These are phyloP conservation scores for Rhagonycha fulva DNA, from an alignment of 2,888 invertebrate species.

Conservation along the genomic window DNA sequence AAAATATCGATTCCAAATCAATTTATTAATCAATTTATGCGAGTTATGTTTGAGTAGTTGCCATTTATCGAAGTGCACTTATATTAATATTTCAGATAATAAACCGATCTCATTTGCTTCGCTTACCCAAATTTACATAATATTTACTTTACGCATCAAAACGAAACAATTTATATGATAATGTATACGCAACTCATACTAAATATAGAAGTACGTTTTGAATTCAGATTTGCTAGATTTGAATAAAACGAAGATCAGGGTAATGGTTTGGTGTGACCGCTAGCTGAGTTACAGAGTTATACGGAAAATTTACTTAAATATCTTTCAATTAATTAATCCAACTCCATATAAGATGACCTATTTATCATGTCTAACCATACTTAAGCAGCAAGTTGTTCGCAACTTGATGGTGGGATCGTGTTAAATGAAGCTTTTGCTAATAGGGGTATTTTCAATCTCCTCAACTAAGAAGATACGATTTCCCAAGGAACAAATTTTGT, in stretches of 20 bases:
- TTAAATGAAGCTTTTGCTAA: too few relatives aligned
- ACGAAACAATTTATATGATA: slow-evolving; percentile 35
- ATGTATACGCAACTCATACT: slow-evolving; percentile 26
- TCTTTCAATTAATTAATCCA: not conserved
- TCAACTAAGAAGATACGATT: too few relatives aligned
- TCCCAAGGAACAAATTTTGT: not conserved
- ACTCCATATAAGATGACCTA: not conserved
- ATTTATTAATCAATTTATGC: slow-evolving; percentile 6
- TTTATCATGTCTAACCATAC: too few relatives aligned
- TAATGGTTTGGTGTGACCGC: slow-evolving; percentile 6
- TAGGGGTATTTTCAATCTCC: too few relatives aligned
- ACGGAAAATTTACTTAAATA: not conserved
- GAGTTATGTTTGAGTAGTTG: not conserved
- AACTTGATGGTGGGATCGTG: too few relatives aligned
- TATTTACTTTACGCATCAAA: slow-evolving; percentile 27
- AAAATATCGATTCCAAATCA: not conserved
- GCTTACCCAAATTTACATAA: slow-evolving; percentile 22
- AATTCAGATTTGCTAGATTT: slow-evolving; percentile 32
- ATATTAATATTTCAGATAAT: slow-evolving; percentile 17
- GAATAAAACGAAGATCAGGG: slow-evolving; percentile 21
- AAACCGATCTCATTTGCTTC: slow-evolving; percentile 18
- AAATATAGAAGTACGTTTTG: slow-evolving; percentile 25
- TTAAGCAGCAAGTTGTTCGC: too few relatives aligned
- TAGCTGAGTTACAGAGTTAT: not conserved
- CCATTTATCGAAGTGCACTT: slow-evolving; percentile 14